Evolutionary conservation across 2,888 invertebrate genomes (phyloP).

Genomic region (Drosophila paranaensis): DNA sequence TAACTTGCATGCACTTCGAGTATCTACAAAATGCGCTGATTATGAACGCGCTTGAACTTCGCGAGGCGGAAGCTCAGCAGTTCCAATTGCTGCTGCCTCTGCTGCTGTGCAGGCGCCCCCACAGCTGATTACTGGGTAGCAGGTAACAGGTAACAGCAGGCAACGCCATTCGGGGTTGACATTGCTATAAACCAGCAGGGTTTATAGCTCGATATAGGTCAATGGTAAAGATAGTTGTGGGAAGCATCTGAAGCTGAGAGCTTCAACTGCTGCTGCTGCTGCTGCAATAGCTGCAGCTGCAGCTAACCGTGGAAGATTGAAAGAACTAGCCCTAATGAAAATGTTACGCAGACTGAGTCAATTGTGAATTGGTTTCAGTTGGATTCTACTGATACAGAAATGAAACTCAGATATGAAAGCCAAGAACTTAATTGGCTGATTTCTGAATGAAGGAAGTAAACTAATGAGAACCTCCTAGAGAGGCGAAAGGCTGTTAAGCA

Average conservation of each 20-base stretch:
- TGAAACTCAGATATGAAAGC: no score
- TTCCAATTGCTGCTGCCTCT: conserved; percentile 22
- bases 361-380: conserved; percentile 39
- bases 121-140: conserved; percentile 36
- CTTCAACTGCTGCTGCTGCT: neutral
- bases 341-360: conserved; percentile 35
- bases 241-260: conserved; percentile 27
- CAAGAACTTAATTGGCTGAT: no score
- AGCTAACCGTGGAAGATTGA: conserved; percentile 50
- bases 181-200: conserved; percentile 54
- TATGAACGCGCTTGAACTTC: conserved; percentile 72
- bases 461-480: neutral
- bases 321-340: conserved; percentile 54
- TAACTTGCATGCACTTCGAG: conserved; percentile 64
- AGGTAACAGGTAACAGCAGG: conserved; percentile 29
- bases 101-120: conserved; percentile 50
- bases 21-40: conserved; percentile 77
- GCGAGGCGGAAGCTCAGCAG: conserved; percentile 47
- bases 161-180: conserved; percentile 47
- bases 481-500: neutral
- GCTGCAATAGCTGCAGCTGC: conserved; percentile 2
- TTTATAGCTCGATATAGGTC: conserved; percentile 62
- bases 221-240: conserved; percentile 46
- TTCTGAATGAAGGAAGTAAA: no score
- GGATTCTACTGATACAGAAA: neutral